Conservation (phyloP, 2,797 vertebrate species). For the Eurystomus glaucurus region DNA sequence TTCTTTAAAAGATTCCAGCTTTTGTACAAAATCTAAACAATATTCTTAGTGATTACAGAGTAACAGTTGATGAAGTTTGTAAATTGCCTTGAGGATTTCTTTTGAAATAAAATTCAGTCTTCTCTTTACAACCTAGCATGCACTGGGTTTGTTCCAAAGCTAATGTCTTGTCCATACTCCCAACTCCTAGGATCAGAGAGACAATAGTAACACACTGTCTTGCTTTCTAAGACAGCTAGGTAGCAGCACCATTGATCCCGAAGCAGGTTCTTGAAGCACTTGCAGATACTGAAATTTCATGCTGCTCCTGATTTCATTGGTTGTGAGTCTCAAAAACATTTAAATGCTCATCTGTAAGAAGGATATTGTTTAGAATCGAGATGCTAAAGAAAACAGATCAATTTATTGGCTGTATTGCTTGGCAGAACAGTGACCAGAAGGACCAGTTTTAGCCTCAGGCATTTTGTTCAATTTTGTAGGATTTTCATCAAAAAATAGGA, state of each 20-base stretch:
- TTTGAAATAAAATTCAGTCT: neutral
- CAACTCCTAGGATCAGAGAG: neutral
- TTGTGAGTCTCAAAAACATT: neutral
- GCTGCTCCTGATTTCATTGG: neutral
- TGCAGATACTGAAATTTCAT: neutral
- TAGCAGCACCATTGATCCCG: neutral
- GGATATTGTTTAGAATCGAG: neutral
- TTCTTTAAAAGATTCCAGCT: neutral
- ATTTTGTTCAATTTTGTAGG: neutral
- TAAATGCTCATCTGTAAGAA: neutral
- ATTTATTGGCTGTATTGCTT: neutral
- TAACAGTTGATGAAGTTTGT: neutral
- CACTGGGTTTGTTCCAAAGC: neutral
- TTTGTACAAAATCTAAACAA: neutral
- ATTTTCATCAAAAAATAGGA: neutral
- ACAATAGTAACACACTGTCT: neutral
- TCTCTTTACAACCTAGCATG: neutral
- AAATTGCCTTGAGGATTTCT: neutral
- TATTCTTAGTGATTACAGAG: neutral
- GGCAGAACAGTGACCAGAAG: neutral
- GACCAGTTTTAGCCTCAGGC: neutral
- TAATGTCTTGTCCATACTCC: neutral
- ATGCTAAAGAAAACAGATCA: neutral
- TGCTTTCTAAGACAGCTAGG: neutral
- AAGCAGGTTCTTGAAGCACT: neutral